Evolutionary conservation across 2,113 vertebrate genomes (phyloP), one percentile per base, ranked within the genome.

Genomic region (Lasiurus cinereus): DNA sequence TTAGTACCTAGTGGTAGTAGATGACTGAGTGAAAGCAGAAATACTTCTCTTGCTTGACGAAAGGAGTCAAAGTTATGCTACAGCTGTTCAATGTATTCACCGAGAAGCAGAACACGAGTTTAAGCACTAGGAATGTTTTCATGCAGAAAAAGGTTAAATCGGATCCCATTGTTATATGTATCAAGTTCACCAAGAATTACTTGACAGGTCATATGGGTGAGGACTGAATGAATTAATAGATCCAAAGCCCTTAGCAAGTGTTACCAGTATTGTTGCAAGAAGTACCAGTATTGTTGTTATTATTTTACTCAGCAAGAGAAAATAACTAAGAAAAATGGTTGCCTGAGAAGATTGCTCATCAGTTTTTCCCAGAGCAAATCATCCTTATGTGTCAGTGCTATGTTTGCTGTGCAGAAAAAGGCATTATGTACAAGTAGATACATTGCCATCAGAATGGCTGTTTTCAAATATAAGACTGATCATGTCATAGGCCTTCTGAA

Each of bases 221-320:
- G 43, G 64, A 88, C 19, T 77, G 72, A 78, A 59, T 78, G 48
- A 67, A 12, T 48, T 90, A 83, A 77, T 72, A 31, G 1, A 21
- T n/a, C 29, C 54, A 54, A 88, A 67, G 18, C 27, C 48, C 22
- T 77, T 54, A 59, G 22, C 4, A 66, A 76, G 10, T 39, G 39
- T 39, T 59, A 56, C 13, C 59, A 64, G 5, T 74, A 29, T 93
- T 54, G 9, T 66, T 76, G 6, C 3, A 31, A 4, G 72, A 70
- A 76, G 10, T 59, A 56, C 13, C 50, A 64, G 4, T 74, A 29
- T 93, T 54, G 9, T 66, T 76, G 6, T 66, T 77, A 5, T 67
- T 78, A 52, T 79, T 93, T 89, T 86, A 54, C 48, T 78, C 39
- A 80, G 52, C 94, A 52, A 90, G 77, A 79, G 33, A 92, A 70